Evolutionary conservation across 2,797 vertebrate genomes (phyloP).

Genomic region (Threskiornis aethiopicus): DNA sequence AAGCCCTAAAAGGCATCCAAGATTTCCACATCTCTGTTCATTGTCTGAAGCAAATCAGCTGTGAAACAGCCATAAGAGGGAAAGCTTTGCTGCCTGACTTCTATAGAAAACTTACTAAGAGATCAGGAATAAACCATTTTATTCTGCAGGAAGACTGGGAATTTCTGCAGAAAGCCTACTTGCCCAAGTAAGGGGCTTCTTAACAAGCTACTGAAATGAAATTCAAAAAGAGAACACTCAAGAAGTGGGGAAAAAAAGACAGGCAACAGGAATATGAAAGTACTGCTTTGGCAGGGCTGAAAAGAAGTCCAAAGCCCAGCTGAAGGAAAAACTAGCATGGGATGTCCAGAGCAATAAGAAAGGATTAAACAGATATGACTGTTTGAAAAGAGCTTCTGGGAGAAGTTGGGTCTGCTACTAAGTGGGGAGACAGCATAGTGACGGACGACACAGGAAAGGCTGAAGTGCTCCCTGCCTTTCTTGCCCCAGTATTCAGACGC

Average conservation of each 20-base stretch:
- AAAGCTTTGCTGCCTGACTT: not conserved
- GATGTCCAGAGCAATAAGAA: not conserved
- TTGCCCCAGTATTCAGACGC: not conserved
- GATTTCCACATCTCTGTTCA: not conserved
- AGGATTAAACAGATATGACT: fast-evolving
- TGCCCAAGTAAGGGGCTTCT: not conserved
- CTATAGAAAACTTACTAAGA: not conserved
- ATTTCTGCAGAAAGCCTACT: not conserved
- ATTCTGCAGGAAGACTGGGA: not conserved
- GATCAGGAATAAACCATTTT: not conserved
- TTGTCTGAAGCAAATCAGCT: not conserved
- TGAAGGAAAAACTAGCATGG: not conserved
- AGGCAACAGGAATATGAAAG: not conserved
- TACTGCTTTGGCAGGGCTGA: not conserved
- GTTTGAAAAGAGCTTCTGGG: not conserved
- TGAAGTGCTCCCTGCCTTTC: not conserved
- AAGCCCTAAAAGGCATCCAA: not conserved
- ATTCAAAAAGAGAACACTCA: not conserved
- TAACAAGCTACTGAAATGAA: not conserved
- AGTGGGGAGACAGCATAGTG: not conserved
- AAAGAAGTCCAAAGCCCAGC: not conserved
- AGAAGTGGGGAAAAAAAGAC: not conserved
- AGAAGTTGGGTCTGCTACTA: not conserved
- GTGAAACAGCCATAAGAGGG: not conserved
- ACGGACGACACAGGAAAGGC: not conserved